Base-by-base conservation (phyloP, 2,113 vertebrate genomes). In the Actenoides hombroni region DNA sequence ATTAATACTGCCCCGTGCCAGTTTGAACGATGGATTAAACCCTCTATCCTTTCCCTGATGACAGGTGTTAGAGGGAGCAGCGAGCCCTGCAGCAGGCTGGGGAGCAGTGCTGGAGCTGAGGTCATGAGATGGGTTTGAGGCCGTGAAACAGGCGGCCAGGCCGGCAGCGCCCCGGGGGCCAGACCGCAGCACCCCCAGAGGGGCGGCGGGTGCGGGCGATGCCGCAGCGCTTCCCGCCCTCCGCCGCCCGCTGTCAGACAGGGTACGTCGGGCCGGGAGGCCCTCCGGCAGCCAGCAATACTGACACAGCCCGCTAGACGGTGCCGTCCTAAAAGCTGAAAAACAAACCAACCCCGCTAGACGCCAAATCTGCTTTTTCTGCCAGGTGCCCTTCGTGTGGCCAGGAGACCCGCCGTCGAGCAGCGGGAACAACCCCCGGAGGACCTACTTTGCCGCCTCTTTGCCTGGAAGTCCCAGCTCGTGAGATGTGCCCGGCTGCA, bases 291-390 rank as follows among this genome's bases (percentile, higher is more conserved):
- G 17, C 2, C 57, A 1, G 94, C 9, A 24, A 21, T 48, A 3
- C 90, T 33, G 9, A 3, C 59, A 46, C 0, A 8, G 17, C 40
- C 96, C 98, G 78, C 97, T 76, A 97, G 98, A 96, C 78, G 93
- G 97, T n/a, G 82, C 96, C 57, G 39, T 95, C 82, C 77, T 88
- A 92, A 74, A 96, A 95, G 81, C 35, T 86, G 79, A 94, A 16
- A 37, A 3, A 16, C 23, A n/a, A 15, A 6, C 10, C 9, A 20
- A 20, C 14, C 14, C 8, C 4, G 23, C 3, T 0, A 2, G 17
- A 7, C 5, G 5, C 23, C 31, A 10, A 2, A 21, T 8, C 21
- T 0, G 54, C 10, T 11, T 10, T 16, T 29, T 10, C 46, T 3
- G 59, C 10, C 1, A 13, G 37, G 3, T 9, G 42, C 20, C 2